These are phyloP conservation scores for Pangasianodon hypophthalmus DNA, from an alignment of 2,113 vertebrate species.

Conservation along the genomic window DNA sequence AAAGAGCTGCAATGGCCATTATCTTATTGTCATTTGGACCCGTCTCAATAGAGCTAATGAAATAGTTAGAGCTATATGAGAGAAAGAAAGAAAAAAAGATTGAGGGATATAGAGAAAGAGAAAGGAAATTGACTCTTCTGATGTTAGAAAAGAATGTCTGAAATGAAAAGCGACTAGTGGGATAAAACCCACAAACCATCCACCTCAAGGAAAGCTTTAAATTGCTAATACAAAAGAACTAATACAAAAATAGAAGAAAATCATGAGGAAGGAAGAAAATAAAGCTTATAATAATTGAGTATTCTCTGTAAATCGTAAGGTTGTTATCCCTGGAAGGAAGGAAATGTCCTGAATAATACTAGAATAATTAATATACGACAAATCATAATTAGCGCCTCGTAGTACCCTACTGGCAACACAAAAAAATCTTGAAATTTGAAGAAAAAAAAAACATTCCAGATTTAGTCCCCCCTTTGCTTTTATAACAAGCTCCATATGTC, in stretches of 20 bases:
- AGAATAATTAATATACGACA: not conserved
- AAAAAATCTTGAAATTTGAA: too few relatives aligned
- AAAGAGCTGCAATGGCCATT: not conserved
- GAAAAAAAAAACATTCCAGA: too few relatives aligned
- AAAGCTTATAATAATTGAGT: not conserved
- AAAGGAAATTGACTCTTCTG: not conserved
- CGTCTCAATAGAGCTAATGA: conserved; percentile 22
- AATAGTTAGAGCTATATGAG: conserved; percentile 21
- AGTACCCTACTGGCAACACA: too few relatives aligned
- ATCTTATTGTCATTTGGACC: conserved; percentile 49
- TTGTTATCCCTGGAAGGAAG: not conserved
- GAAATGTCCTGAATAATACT: not conserved
- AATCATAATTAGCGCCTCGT: too few relatives aligned
- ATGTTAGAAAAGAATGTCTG: conserved; percentile 6
- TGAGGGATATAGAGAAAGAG: not conserved
- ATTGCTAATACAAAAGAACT: conserved; percentile 11
- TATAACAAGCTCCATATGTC: too few relatives aligned
- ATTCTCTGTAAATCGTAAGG: not conserved
- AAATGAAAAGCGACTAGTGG: conserved; percentile 1
- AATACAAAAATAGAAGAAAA: too few relatives aligned
- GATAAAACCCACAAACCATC: conserved; percentile 22
- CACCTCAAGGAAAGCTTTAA: conserved; percentile 23
- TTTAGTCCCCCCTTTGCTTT: too few relatives aligned
- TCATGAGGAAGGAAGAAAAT: too few relatives aligned
- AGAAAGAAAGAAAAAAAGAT: not conserved